Evolutionary conservation across 1,140 invertebrate species (phyloP).

Genomic region (Harlomillsia oculata): DNA sequence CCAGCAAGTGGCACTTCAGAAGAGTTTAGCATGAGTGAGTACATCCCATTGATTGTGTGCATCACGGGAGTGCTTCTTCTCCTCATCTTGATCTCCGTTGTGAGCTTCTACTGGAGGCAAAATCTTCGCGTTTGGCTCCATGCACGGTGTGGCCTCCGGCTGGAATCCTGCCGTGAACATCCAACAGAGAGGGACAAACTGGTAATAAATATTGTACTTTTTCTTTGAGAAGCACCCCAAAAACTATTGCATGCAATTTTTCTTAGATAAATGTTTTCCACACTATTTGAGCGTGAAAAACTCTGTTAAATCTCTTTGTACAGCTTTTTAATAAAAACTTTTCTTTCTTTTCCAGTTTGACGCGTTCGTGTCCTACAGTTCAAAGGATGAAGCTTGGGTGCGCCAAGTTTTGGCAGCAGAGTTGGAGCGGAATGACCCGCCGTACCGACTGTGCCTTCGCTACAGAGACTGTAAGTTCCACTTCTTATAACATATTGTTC

Average conservation of each 20-base stretch:
- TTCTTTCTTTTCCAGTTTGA: too few species aligned
- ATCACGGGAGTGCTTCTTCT: conserved; percentile 14
- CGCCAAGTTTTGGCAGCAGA: conserved; percentile 73
- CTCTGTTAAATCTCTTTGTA: too few species aligned
- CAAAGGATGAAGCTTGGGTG: conserved; percentile 75
- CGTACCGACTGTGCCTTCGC: conserved; percentile 79
- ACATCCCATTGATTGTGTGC: conserved; percentile 25
- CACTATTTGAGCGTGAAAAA: too few species aligned
- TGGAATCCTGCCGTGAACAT: conserved; percentile 60
- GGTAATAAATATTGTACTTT: too few species aligned
- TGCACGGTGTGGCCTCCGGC: conserved; percentile 71
- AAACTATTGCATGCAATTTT: too few species aligned
- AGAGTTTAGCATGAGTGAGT: conserved; percentile 14
- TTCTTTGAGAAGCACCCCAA: too few species aligned
- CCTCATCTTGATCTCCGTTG: conserved; percentile 19
- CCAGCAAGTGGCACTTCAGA: conserved; percentile 6
- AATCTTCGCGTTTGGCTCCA: conserved; percentile 82
- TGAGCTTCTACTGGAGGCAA: conserved; percentile 63
- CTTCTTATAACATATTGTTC: too few species aligned
- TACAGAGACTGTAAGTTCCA: conserved; percentile 27
- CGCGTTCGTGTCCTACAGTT: conserved; percentile 86
- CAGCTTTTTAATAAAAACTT: too few species aligned
- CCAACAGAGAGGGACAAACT: conserved; percentile 74
- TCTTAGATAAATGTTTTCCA: too few species aligned
- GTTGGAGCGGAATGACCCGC: conserved; percentile 64